Base-by-base conservation (phyloP, 1,140 invertebrate species). In the Sipha flava region DNA sequence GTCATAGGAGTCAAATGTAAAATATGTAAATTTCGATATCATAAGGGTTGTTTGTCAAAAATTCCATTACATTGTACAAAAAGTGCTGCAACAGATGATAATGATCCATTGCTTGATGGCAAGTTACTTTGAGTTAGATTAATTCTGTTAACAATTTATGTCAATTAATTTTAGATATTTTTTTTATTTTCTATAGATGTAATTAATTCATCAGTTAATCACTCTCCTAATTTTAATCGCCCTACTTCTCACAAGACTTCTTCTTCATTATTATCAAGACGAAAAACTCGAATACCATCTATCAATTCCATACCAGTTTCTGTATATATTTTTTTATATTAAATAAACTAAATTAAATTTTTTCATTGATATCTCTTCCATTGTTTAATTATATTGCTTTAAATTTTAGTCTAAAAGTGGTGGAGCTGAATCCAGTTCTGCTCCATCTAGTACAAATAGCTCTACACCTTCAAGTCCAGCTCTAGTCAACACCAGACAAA, bases 21-120 rank as follows among this genome's bases (percentile, higher is more conserved):
- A 85, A 94, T 97, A 85, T 98, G 96, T 89, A 97, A 97, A 88
- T 98, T 94, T 87, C 95, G 94, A 83, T 98, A 95, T 87, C 93
- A 95, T 85, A 90, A 92, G 83, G 94, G 97, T 84, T 98, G 96
- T 86, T 93, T 94, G 83, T 89, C 90, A 31, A 95, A 94, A 88
- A 95, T 96, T 81, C 93, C 94, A 82, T 43, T 77, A 59, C 21
- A 77, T 23, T 77, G 73, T 77, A 93, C 94, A 1, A 95, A 94
- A 40, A 98, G 96, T 87, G 94, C 95, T 47, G 87, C 98, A 82
- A 94, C 95, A 34, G 88, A 90, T 59, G 93, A 93, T 85, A 90
- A 94, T 83, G 89, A 97, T 23, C 89, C 94, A 79, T 91, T 92
- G 81, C 96, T 73, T 57, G 66, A 79, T 43, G 79, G 73, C 43